phyloP scores from a whole-genome alignment of 1,140 invertebrate species.

The Zaprionus tsacasi region DNA sequence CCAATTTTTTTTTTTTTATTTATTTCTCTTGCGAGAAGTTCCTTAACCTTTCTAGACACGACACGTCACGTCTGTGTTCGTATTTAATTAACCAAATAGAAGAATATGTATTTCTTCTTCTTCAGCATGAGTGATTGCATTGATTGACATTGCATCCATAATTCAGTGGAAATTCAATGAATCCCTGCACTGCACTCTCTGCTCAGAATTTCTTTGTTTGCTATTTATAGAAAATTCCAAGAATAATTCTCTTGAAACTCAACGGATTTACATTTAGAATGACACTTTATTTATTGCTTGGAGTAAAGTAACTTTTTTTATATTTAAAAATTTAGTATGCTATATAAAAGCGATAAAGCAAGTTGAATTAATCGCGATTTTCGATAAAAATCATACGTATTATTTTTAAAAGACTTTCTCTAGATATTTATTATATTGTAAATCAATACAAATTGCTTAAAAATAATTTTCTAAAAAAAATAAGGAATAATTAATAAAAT shows the following conservation, averaged over 20 bases:
- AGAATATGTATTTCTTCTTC: background rate
- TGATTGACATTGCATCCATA: conserved; percentile 2
- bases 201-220: background rate
- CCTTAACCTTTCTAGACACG: background rate
- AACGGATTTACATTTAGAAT: background rate
- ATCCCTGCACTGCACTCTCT: background rate
- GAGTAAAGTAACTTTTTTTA: background rate
- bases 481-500: too few relatives aligned
- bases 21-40: background rate
- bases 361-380: too few relatives aligned
- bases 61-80: background rate
- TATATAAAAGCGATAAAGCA: background rate
- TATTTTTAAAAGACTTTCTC: too few relatives aligned
- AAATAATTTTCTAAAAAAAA: too few relatives aligned
- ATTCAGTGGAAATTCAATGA: conserved; percentile 1
- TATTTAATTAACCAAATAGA: background rate
- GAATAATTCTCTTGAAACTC: background rate
- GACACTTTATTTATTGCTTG: background rate
- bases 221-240: background rate
- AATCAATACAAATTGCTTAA: too few relatives aligned
- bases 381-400: too few relatives aligned
- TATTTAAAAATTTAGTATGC: too few relatives aligned
- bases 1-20: background rate
- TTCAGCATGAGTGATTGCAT: background rate
- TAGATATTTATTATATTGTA: too few relatives aligned